A percentile compares a stretch with the other conserved stretches of the same genome.
Conservation (phyloP, 2,113 vertebrate genomes). For the Mellivora capensis region DNA sequence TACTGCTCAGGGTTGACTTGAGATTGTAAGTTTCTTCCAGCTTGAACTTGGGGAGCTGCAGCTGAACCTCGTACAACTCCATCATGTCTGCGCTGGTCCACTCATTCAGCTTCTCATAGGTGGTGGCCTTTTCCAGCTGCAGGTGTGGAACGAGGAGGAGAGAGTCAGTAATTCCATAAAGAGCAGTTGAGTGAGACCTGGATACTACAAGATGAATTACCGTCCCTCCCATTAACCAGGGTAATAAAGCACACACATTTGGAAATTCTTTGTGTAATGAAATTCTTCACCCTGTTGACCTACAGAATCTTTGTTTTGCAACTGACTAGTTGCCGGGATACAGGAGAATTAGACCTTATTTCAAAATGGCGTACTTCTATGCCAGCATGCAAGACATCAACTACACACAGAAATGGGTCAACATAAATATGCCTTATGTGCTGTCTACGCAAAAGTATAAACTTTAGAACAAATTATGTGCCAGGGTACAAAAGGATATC, state of each 20-base stretch:
- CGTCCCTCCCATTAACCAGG: background rate
- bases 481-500: background rate
- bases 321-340: background rate
- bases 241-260: background rate
- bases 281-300: background rate
- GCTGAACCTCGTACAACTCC: constrained; percentile 76
- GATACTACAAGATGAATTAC: background rate
- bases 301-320: background rate
- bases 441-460: background rate
- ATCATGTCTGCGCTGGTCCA: constrained; percentile 85
- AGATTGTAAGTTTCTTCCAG: constrained; percentile 87
- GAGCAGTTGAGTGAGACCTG: background rate
- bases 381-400: background rate
- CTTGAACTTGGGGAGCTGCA: constrained; percentile 87
- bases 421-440: background rate
- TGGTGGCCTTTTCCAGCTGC: constrained; percentile 86
- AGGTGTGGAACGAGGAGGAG: constrained; percentile 6
- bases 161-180: constrained; percentile 11
- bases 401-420: background rate
- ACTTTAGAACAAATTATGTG: background rate
- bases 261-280: background rate
- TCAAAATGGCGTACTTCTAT: background rate
- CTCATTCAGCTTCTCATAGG: constrained; percentile 83
- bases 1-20: constrained; percentile 77
- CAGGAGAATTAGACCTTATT: background rate